A percentile compares a stretch with the other conserved stretches of the same genome.
phyloP scores from a whole-genome alignment of 2,113 vertebrate genomes.

The Hippocampus zosterae region DNA sequence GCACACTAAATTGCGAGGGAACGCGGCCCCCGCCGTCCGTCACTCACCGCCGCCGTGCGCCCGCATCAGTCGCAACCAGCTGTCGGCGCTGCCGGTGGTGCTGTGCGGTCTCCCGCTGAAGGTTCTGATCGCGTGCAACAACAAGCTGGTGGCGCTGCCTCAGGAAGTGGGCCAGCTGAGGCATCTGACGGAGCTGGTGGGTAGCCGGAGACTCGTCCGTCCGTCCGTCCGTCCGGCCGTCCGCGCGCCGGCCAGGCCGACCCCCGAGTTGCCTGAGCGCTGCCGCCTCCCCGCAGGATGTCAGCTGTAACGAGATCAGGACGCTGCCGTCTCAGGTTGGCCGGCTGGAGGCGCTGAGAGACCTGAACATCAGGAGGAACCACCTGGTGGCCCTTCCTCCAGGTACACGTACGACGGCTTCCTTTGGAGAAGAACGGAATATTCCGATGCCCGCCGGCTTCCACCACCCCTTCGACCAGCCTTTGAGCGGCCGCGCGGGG shows the following conservation, averaged over 20 bases:
- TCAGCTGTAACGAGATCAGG: constrained; percentile 98
- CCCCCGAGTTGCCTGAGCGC: not conserved
- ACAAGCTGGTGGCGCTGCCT: constrained; percentile 91
- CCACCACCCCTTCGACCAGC: too few species aligned
- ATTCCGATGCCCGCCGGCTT: too few species aligned
- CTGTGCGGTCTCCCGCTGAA: constrained; percentile 90
- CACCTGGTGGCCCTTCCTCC: constrained; percentile 85
- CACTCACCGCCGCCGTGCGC: not conserved
- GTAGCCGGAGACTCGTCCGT: constrained; percentile 25
- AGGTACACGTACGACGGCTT: constrained; percentile 64
- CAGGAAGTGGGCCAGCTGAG: constrained; percentile 88
- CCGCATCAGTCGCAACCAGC: constrained; percentile 85
- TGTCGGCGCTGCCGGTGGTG: constrained; percentile 83
- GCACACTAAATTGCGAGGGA: not conserved
- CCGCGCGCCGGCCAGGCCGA: too few species aligned
- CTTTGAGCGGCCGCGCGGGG: too few species aligned
- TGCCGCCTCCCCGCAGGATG: constrained; percentile 75
- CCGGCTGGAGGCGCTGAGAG: constrained; percentile 82
- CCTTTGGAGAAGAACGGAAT: too few species aligned
- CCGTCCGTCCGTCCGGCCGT: too few species aligned
- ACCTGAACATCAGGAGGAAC: constrained; percentile 93
- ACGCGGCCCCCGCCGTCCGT: too few species aligned
- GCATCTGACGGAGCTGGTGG: constrained; percentile 90
- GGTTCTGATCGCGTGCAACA: constrained; percentile 94
- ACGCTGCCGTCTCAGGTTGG: constrained; percentile 89